These are phyloP conservation scores for Epinephelus fuscoguttatus DNA, from an alignment of 2,113 vertebrate species.

Conservation along the genomic window DNA sequence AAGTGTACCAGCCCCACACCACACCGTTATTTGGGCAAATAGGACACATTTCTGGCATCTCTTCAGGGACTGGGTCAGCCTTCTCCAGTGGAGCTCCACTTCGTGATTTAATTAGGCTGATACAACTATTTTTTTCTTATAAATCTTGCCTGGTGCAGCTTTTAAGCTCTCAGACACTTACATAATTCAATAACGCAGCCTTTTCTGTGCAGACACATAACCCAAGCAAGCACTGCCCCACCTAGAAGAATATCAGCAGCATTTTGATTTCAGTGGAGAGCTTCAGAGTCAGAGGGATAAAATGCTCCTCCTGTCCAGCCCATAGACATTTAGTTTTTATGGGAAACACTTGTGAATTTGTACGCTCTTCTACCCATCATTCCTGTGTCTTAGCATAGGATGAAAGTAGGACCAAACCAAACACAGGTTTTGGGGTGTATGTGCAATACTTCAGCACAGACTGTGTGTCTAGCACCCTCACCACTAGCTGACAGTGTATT, in stretches of 20 bases:
- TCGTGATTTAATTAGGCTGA: slow-evolving; percentile 36
- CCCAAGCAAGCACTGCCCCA: neutral
- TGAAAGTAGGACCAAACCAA: slow-evolving; percentile 15
- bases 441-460: neutral
- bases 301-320: neutral
- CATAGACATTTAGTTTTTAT: slow-evolving; percentile 25
- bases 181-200: slow-evolving; percentile 39
- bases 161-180: slow-evolving; percentile 29
- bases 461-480: slow-evolving; percentile 1
- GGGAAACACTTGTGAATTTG: slow-evolving; percentile 36
- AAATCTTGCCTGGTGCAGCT: neutral
- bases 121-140: neutral
- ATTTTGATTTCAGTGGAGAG: slow-evolving; percentile 22
- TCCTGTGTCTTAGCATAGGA: neutral
- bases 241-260: slow-evolving; percentile 10
- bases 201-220: neutral
- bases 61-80: slow-evolving; percentile 12
- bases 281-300: neutral
- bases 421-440: neutral
- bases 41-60: slow-evolving; percentile 33
- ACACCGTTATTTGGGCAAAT: slow-evolving; percentile 36
- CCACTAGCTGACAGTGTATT: slow-evolving; percentile 6
- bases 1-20: neutral
- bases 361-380: neutral
- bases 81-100: slow-evolving; percentile 1